Evolutionary conservation across 2,113 vertebrate species (phyloP).

Genomic region (Ochotona curzoniae): DNA sequence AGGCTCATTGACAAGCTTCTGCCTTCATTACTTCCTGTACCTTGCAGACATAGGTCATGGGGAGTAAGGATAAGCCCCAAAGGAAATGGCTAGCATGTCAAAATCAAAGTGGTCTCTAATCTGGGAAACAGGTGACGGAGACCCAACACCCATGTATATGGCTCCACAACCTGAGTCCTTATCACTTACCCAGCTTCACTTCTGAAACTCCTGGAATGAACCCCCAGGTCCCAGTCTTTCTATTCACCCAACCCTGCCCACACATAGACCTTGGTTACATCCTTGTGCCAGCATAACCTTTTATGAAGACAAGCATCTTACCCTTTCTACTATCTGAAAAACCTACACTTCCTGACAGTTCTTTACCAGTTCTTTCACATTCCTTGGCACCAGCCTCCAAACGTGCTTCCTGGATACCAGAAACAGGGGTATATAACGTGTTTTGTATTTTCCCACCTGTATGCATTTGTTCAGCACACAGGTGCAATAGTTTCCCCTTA

Average conservation of each 20-base stretch:
- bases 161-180: accelerated
- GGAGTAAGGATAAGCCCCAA: neutral
- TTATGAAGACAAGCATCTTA: neutral
- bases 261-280: accelerated
- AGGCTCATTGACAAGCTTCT: neutral
- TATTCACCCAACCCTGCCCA: too few species aligned
- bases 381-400: neutral
- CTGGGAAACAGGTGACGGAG: neutral
- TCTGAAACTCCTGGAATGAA: neutral
- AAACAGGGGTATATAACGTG: neutral
- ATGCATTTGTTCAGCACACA: neutral
- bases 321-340: neutral
- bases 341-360: neutral
- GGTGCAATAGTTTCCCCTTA: too few species aligned
- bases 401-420: neutral
- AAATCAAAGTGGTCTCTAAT: neutral
- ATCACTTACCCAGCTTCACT: neutral
- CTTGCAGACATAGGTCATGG: neutral
- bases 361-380: neutral
- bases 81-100: neutral
- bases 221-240: neutral
- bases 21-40: neutral
- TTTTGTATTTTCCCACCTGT: neutral
- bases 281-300: accelerated
- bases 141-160: neutral